A percentile compares a stretch with the other conserved stretches of the same genome.
phyloP scores from a whole-genome alignment of 37 sponge, comb jelly and placozoan genomes.

The Theonella swinhoei region DNA sequence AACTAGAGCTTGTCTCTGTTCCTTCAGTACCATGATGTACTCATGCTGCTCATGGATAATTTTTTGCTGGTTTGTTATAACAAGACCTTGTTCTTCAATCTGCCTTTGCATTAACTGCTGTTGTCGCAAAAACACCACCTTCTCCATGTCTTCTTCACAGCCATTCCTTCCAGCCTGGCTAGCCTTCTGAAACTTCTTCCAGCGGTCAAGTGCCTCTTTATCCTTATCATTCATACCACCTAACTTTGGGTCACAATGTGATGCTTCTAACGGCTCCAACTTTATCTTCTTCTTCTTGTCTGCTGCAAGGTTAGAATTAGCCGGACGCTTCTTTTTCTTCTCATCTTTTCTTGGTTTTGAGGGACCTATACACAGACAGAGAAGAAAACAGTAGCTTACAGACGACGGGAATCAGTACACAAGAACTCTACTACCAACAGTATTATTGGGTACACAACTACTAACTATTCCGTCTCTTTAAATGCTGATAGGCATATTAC shows the following conservation, averaged over 20 bases:
- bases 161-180: neutral
- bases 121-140: conserved; percentile 30
- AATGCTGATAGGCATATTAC: neutral
- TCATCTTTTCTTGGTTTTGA: conserved; percentile 18
- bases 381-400: neutral
- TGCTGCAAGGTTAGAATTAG: neutral
- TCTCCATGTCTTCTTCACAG: neutral
- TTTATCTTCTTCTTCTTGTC: conserved; percentile 25
- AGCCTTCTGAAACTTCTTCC: conserved; percentile 52
- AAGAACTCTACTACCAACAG: neutral
- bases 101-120: conserved; percentile 41
- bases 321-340: conserved; percentile 26
- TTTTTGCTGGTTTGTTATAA: conserved; percentile 45
- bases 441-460: neutral
- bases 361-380: conserved; percentile 4
- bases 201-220: conserved; percentile 26
- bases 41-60: conserved; percentile 46
- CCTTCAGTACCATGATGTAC: conserved; percentile 36
- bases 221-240: conserved; percentile 24
- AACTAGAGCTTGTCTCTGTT: conserved; percentile 35
- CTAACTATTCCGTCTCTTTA: neutral
- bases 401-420: too few species aligned
- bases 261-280: neutral
- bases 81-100: conserved; percentile 23
- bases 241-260: neutral